Conservation (phyloP, 2,113 vertebrate genomes). For the Otis tarda region DNA sequence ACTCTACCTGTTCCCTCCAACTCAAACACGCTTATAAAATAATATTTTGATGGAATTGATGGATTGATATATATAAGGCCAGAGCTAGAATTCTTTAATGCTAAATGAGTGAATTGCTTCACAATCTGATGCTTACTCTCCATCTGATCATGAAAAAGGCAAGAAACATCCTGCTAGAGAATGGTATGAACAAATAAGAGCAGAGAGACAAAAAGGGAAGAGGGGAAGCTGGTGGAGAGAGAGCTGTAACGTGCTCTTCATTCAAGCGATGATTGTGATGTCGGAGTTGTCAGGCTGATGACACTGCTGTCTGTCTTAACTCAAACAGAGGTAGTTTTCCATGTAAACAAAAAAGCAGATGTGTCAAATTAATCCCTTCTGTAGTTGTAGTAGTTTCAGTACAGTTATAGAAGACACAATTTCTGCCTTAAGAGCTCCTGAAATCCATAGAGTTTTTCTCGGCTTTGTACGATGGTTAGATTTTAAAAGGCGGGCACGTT, state of each 20-base stretch:
- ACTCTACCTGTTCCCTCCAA: neutral
- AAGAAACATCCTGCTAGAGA: neutral
- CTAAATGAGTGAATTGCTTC: neutral
- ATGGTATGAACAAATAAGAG: neutral
- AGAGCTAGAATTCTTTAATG: neutral
- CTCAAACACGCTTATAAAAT: neutral
- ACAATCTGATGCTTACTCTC: neutral
- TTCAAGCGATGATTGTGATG: neutral
- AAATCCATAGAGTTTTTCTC: neutral
- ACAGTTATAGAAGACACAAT: neutral
- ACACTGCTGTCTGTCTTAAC: neutral
- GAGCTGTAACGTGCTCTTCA: neutral
- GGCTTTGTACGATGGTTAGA: neutral
- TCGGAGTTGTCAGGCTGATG: neutral
- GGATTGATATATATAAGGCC: neutral
- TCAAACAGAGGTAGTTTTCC: neutral
- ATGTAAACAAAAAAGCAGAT: neutral
- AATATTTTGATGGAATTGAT: neutral
- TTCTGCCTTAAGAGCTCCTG: neutral
- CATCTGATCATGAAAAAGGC: neutral
- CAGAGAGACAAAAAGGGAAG: neutral
- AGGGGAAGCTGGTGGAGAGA: neutral
- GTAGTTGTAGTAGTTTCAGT: neutral
- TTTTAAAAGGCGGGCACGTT: neutral
- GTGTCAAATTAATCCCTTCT: neutral